phyloP scores from a whole-genome alignment of 2,888 invertebrate species.

The Oscheius sp. region DNA sequence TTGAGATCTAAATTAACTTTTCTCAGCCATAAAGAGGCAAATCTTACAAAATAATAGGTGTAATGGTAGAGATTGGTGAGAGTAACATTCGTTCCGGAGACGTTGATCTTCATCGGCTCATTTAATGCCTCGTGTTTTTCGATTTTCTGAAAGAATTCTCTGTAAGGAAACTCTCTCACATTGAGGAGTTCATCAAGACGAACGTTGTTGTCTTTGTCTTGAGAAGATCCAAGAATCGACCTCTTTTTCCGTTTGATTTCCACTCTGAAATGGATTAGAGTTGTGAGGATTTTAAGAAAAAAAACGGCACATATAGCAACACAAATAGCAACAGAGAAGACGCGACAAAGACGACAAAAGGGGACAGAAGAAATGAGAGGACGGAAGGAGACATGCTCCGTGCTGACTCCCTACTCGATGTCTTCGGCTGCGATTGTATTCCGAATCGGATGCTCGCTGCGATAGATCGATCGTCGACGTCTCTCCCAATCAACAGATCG shows the following conservation, averaged over 20 bases:
- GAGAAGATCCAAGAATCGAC: neutral
- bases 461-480: constrained; percentile 22
- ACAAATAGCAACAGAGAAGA: neutral
- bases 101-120: constrained; percentile 28
- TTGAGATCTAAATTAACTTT: constrained; percentile 37
- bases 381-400: constrained; percentile 1
- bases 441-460: constrained; percentile 24
- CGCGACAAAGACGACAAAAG: neutral
- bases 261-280: neutral
- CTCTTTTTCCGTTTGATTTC: neutral
- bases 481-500: constrained; percentile 22
- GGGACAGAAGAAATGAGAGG: neutral
- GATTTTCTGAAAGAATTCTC: constrained; percentile 6
- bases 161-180: neutral
- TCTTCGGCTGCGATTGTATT: constrained; percentile 23
- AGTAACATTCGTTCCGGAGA: constrained; percentile 35
- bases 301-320: neutral
- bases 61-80: constrained; percentile 58
- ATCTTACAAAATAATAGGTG: constrained; percentile 55
- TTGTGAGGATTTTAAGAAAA: neutral
- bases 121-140: neutral
- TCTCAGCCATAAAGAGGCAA: neutral
- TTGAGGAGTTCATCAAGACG: constrained; percentile 9
- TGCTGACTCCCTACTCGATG: constrained; percentile 9
- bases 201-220: constrained; percentile 28